Percentiles rank a stretch among this genome's conserved stretches.
Conservation (phyloP, 1,140 invertebrate genomes). For the Drosophila cardini region DNA sequence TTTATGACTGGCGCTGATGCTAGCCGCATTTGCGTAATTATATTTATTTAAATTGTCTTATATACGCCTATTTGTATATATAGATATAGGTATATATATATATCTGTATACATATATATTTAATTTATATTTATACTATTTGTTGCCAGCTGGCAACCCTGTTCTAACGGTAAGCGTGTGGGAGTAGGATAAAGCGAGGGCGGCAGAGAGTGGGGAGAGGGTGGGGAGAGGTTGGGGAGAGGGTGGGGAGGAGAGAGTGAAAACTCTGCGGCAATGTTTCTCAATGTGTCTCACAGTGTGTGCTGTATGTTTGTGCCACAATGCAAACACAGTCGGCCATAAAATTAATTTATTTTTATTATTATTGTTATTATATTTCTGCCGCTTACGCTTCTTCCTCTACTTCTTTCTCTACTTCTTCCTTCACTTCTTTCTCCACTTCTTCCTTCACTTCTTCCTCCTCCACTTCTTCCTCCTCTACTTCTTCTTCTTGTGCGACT, state of each 20-base stretch:
- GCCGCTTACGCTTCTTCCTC: slow-evolving; percentile 32
- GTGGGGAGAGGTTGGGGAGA: background rate
- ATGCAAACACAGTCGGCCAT: slow-evolving; percentile 58
- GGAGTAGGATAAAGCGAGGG: no score
- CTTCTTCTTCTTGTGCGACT: slow-evolving; percentile 39
- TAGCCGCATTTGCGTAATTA: slow-evolving; percentile 59
- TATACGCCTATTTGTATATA: background rate
- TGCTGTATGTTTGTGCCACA: slow-evolving; percentile 14
- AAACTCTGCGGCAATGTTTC: slow-evolving; percentile 2
- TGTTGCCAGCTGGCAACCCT: slow-evolving; percentile 7
- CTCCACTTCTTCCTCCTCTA: no score
- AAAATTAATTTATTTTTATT: slow-evolving; percentile 83
- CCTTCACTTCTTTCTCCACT: slow-evolving; percentile 2
- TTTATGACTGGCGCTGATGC: slow-evolving; percentile 57
- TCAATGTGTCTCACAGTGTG: slow-evolving; percentile 5
- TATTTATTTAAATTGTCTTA: slow-evolving; percentile 74
- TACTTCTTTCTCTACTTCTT: slow-evolving; percentile 4
- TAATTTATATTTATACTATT: slow-evolving; percentile 29
- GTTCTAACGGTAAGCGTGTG: slow-evolving; percentile 9
- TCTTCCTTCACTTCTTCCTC: slow-evolving; percentile 5
- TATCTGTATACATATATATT: slow-evolving; percentile 27
- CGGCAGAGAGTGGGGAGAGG: no score
- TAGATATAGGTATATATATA: background rate
- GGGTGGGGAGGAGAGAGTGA: background rate
- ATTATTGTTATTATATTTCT: slow-evolving; percentile 79